Conservation (phyloP, 2,797 vertebrate genomes). For the Brachyalestes nurse region DNA sequence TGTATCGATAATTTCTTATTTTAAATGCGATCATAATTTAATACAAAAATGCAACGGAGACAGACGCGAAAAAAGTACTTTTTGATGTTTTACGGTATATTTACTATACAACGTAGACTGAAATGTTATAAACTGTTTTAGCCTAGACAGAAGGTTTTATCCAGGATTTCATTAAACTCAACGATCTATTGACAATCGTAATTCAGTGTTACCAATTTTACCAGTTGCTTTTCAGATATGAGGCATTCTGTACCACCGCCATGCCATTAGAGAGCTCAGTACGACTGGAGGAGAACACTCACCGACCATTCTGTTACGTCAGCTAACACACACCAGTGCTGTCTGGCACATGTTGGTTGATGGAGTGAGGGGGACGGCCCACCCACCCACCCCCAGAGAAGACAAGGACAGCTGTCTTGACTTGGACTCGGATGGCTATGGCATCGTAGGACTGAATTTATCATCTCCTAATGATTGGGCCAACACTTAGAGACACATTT, state of each 20-base stretch:
- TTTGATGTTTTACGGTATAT: background rate
- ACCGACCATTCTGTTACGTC: background rate
- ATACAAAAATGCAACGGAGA: background rate
- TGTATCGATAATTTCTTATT: background rate
- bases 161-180: too few species aligned
- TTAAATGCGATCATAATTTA: background rate
- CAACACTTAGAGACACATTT: too few species aligned
- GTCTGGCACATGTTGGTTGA: background rate
- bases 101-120: too few species aligned
- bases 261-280: background rate
- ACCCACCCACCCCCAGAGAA: background rate
- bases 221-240: background rate
- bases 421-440: background rate
- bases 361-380: background rate
- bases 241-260: background rate
- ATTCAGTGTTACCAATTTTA: too few species aligned
- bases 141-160: too few species aligned
- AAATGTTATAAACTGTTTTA: too few species aligned
- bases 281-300: background rate
- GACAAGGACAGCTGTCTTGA: background rate
- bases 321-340: background rate
- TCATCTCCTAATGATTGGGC: too few species aligned
- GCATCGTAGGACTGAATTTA: too few species aligned
- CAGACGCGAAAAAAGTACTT: background rate
- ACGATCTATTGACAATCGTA: too few species aligned